phyloP scores from a whole-genome alignment of 2,113 vertebrate species.

The Syngnathus typhle region DNA sequence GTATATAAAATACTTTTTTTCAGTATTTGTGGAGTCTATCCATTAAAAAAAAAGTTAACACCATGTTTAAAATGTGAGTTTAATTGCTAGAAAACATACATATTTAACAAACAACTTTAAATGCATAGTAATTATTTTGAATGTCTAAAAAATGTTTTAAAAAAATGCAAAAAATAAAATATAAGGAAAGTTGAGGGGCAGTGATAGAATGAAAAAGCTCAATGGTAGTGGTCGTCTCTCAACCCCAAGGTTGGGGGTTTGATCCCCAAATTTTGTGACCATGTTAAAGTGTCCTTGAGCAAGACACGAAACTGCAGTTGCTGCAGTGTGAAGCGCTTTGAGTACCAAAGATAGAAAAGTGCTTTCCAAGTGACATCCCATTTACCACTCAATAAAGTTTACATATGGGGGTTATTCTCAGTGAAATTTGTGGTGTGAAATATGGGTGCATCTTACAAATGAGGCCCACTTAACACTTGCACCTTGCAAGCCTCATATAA shows the following conservation, averaged over 20 bases:
- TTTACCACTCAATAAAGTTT: neutral
- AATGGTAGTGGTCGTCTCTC: no score
- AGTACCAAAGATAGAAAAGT: neutral
- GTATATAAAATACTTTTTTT: slow-evolving; percentile 74
- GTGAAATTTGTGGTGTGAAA: neutral
- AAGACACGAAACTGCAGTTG: no score
- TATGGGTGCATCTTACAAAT: neutral
- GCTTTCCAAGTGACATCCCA: neutral
- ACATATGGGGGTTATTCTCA: neutral
- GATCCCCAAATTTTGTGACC: no score
- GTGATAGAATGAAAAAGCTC: no score
- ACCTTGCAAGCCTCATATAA: neutral
- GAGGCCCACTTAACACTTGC: neutral
- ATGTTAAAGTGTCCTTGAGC: no score
- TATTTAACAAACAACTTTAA: no score
- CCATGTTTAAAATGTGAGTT: neutral
- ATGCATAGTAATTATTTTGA: no score
- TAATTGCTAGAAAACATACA: neutral
- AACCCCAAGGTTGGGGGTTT: no score
- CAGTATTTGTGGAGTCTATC: slow-evolving; percentile 30
- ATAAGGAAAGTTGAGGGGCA: no score
- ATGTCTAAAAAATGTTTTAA: no score
- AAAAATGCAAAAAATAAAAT: no score
- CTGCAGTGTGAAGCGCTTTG: no score
- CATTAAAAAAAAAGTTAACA: neutral